Conservation (phyloP, 23 tunicate genomes). For the Styela plicata region DNA sequence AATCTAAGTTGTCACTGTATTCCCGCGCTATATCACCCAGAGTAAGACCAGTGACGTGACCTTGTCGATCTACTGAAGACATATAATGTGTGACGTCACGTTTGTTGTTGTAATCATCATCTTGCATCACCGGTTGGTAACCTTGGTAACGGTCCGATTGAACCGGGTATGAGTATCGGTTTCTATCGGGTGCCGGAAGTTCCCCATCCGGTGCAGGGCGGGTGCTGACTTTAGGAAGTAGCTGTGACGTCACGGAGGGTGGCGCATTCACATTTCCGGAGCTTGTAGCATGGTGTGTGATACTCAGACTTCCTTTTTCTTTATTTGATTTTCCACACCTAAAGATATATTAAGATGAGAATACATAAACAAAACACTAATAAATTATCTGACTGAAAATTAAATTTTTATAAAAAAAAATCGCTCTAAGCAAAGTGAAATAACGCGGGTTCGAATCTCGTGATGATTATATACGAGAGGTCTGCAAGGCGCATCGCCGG, state of each 20-base stretch:
- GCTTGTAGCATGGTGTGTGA: slow-evolving; percentile 8
- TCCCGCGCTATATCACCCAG: slow-evolving; percentile 19
- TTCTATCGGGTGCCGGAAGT: not conserved
- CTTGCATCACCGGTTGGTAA: not conserved
- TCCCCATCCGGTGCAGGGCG: not conserved
- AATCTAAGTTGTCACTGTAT: not conserved
- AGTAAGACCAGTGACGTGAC: not conserved
- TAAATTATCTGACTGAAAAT: no score
- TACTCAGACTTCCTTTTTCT: not conserved
- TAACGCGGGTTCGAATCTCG: no score
- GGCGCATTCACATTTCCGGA: not conserved
- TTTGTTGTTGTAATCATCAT: slow-evolving; percentile 1
- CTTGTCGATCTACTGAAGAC: slow-evolving; percentile 1
- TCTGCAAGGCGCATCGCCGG: no score
- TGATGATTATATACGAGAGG: no score
- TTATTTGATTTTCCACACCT: slow-evolving; percentile 12
- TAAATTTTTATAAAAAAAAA: no score
- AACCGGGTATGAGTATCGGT: slow-evolving; percentile 4
- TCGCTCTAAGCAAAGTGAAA: no score
- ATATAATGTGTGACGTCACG: not conserved
- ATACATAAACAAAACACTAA: no score
- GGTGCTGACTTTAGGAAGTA: not conserved
- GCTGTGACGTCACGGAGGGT: slow-evolving; percentile 31
- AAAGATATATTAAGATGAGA: no score
- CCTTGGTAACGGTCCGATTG: not conserved